These are phyloP conservation scores for Saccostrea glomerata DNA, from an alignment of 1,140 invertebrate genomes.

Conservation along the genomic window DNA sequence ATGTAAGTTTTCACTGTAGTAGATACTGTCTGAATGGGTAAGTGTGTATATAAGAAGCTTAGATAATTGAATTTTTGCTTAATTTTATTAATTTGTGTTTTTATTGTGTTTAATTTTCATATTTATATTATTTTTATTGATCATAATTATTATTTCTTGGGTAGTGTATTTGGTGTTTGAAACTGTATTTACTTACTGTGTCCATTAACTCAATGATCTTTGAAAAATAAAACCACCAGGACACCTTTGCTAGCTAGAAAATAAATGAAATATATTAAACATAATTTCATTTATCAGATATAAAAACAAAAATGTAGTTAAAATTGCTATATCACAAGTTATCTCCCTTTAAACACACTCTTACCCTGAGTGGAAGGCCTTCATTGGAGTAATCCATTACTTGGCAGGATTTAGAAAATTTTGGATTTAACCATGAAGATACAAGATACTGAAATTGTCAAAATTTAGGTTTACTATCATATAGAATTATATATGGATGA, in stretches of 20 bases:
- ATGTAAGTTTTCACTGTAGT: too few relatives aligned
- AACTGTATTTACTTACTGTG: constrained; percentile 81
- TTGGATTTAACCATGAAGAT: constrained; percentile 82
- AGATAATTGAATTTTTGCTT: too few relatives aligned
- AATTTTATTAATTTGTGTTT: too few relatives aligned
- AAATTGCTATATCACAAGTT: neutral
- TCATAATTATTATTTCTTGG: too few relatives aligned
- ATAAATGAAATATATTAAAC: constrained; percentile 73
- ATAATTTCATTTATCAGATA: neutral
- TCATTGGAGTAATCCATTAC: constrained; percentile 65
- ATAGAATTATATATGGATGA: too few relatives aligned
- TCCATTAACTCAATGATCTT: constrained; percentile 98
- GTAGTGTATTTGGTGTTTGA: too few relatives aligned
- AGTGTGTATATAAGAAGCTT: too few relatives aligned
- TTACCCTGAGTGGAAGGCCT: constrained; percentile 52
- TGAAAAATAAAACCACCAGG: constrained; percentile 98
- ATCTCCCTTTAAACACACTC: neutral
- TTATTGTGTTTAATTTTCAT: neutral
- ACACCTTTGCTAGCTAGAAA: constrained; percentile 87
- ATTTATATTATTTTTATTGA: neutral
- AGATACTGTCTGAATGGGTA: too few relatives aligned
- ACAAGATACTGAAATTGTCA: constrained; percentile 63
- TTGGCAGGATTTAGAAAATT: constrained; percentile 82
- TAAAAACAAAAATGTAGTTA: neutral
- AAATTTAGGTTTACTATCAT: neutral